Evolutionary conservation across 1,140 invertebrate species (phyloP).

Genomic region (Stegodyphus mimosarum): DNA sequence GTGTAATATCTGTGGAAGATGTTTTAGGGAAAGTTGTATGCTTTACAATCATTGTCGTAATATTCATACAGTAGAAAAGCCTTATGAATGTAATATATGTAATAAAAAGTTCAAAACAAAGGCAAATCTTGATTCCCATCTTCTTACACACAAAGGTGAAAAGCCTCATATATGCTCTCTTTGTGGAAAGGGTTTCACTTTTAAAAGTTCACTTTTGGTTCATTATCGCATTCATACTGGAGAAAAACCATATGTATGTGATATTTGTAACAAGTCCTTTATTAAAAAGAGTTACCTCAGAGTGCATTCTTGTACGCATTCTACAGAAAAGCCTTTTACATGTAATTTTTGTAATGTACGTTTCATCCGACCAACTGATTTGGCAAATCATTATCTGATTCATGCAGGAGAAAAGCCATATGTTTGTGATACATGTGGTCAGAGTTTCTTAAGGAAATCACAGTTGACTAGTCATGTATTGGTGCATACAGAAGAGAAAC

Average conservation of each 20-base stretch:
- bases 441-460: conserved; percentile 27
- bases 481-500: conserved; percentile 63
- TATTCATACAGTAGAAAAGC: neutral
- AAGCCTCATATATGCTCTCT: neutral
- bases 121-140: neutral
- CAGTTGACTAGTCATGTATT: conserved; percentile 35
- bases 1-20: no score
- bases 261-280: conserved; percentile 19
- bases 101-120: neutral
- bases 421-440: conserved; percentile 76
- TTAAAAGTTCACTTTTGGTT: neutral
- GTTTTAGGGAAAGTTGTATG: no score
- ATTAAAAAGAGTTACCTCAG: conserved; percentile 16
- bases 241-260: neutral
- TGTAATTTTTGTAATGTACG: conserved; percentile 60
- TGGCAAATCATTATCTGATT: conserved; percentile 75
- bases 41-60: no score
- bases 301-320: conserved; percentile 42
- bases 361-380: conserved; percentile 44
- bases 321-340: conserved; percentile 47
- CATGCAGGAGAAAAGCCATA: conserved; percentile 82
- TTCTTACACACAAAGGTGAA: neutral
- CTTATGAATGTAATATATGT: neutral
- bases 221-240: neutral
- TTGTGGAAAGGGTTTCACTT: neutral